Evolutionary conservation across 2,888 invertebrate species (phyloP).

Genomic region (Microplitis manilae): DNA sequence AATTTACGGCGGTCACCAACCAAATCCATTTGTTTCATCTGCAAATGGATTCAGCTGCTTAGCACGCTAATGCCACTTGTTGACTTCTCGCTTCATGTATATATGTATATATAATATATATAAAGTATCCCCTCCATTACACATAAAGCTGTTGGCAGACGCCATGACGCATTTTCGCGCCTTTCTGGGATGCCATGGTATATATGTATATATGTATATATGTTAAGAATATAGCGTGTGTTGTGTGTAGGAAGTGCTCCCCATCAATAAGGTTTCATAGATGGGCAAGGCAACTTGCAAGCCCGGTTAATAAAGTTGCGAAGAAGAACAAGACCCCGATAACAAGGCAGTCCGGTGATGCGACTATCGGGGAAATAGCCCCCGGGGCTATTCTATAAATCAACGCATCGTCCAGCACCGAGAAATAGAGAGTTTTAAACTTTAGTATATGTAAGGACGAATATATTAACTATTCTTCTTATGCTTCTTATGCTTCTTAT

Average conservation of each 20-base stretch:
- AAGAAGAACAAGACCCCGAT: constrained; percentile 52
- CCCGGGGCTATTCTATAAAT: constrained; percentile 56
- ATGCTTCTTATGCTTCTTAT: constrained; percentile 1
- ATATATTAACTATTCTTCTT: constrained; percentile 5
- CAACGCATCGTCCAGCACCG: constrained; percentile 52
- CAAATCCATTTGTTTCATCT: constrained; percentile 70
- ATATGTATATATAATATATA: too few relatives aligned
- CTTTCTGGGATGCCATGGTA: background rate
- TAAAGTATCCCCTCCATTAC: too few relatives aligned
- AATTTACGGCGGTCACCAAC: constrained; percentile 68
- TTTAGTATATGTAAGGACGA: background rate
- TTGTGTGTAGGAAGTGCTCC: constrained; percentile 43
- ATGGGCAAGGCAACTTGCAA: constrained; percentile 44
- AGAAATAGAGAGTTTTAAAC: constrained; percentile 16
- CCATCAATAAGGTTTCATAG: constrained; percentile 43
- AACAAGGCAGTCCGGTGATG: constrained; percentile 56
- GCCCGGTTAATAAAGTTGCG: constrained; percentile 60
- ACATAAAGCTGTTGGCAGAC: background rate
- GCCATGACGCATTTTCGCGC: background rate
- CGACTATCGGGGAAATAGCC: constrained; percentile 48
- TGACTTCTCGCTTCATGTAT: constrained; percentile 14
- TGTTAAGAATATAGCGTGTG: constrained; percentile 3
- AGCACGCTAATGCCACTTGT: constrained; percentile 66
- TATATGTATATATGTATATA: background rate
- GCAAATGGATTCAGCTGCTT: constrained; percentile 61